Conservation (phyloP, 1,140 invertebrate species). For the Drosophila mayri region DNA sequence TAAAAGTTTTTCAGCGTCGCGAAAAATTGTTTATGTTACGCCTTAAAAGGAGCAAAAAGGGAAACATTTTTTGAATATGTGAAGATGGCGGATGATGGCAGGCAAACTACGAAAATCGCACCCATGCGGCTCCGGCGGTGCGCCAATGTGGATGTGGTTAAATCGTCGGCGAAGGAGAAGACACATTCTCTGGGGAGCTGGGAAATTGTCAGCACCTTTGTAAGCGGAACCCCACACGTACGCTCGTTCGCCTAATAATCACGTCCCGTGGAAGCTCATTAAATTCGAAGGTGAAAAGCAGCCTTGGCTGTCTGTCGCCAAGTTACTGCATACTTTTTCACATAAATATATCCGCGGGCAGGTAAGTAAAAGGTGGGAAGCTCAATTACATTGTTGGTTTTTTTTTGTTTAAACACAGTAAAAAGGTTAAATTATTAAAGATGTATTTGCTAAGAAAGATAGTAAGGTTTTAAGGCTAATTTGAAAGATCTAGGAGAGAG, state of each 20-base stretch:
- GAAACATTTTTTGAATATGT: constrained; percentile 32
- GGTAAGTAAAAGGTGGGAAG: constrained; percentile 33
- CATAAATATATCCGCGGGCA: constrained; percentile 11
- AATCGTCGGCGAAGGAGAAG: constrained; percentile 2
- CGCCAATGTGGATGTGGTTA: constrained; percentile 25
- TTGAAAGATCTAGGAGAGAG: too few relatives aligned
- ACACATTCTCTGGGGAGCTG: constrained; percentile 1
- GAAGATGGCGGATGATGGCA: constrained; percentile 17
- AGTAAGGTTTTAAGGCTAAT: not conserved
- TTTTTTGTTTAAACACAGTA: constrained; percentile 6
- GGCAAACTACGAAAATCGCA: constrained; percentile 32
- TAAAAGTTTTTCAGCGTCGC: constrained; percentile 48
- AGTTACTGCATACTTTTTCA: constrained; percentile 26
- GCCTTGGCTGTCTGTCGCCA: constrained; percentile 36
- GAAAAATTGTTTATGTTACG: constrained; percentile 53
- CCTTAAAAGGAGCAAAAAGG: constrained; percentile 19
- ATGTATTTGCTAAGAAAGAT: not conserved
- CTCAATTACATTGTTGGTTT: constrained; percentile 18
- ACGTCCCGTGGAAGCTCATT: constrained; percentile 57
- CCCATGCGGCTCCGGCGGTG: constrained; percentile 27
- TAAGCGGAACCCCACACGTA: constrained; percentile 37
- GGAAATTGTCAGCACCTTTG: constrained; percentile 46
- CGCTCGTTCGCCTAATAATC: constrained; percentile 56
- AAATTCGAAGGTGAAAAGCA: constrained; percentile 59
- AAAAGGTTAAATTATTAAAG: not conserved